Evolutionary conservation across 2,113 vertebrate genomes (phyloP).

Genomic region (Ptychochromis oligacanthus): DNA sequence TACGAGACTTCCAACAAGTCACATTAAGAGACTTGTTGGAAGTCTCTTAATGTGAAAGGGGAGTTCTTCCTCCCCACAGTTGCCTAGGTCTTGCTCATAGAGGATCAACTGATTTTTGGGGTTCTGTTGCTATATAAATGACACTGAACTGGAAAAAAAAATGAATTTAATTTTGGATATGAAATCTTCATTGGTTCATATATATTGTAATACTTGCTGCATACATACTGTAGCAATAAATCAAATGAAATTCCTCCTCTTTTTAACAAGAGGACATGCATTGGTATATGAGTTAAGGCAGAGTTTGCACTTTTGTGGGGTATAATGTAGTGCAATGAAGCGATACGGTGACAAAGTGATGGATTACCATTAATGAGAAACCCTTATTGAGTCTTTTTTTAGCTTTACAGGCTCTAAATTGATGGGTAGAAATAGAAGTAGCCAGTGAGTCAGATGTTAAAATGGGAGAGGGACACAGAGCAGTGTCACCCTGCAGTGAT

Average conservation of each 20-base stretch:
- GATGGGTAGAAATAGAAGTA: not conserved
- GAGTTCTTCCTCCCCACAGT: not conserved
- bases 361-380: not conserved
- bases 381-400: not conserved
- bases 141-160: not conserved
- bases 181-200: not conserved
- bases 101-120: not conserved
- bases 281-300: too few species aligned
- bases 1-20: too few species aligned
- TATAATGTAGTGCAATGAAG: not conserved
- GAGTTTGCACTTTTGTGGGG: not conserved
- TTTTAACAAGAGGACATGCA: too few species aligned
- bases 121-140: not conserved
- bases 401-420: not conserved
- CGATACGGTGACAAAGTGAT: not conserved
- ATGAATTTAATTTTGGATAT: not conserved
- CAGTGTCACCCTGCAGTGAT: conserved; percentile 18
- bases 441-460: not conserved
- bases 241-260: not conserved
- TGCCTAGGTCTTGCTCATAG: not conserved
- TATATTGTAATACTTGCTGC: too few species aligned
- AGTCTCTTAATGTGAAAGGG: not conserved
- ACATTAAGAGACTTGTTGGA: too few species aligned
- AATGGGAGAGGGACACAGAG: not conserved
- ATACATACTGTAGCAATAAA: not conserved